phyloP scores from a whole-genome alignment of 2,888 invertebrate species.

The Luperina nickerlii region DNA sequence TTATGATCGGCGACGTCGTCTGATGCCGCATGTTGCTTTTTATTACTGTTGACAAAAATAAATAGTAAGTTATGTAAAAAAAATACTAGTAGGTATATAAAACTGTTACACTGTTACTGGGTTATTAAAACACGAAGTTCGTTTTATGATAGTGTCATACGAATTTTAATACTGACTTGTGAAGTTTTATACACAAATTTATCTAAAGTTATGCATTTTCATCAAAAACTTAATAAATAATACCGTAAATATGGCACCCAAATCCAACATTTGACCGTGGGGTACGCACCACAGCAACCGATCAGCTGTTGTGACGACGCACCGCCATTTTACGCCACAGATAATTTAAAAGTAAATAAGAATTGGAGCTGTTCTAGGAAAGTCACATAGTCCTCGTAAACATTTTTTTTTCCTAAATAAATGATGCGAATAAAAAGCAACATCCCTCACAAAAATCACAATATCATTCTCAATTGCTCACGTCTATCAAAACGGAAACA shows the following conservation, averaged over 20 bases:
- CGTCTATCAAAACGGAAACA: constrained; percentile 14
- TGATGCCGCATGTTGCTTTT: constrained; percentile 85
- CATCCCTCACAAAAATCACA: neutral
- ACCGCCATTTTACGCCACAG: neutral
- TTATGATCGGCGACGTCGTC: constrained; percentile 81
- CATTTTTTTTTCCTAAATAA: neutral
- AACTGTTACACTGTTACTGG: no score
- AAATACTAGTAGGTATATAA: neutral
- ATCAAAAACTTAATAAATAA: neutral
- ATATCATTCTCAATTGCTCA: neutral
- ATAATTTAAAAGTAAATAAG: neutral
- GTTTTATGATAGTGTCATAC: neutral
- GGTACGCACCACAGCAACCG: neutral
- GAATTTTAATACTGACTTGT: neutral
- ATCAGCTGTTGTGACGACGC: neutral
- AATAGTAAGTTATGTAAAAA: neutral
- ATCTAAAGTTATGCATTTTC: neutral
- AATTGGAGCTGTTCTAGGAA: neutral
- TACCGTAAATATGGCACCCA: neutral
- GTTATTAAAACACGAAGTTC: neutral
- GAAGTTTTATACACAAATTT: no score
- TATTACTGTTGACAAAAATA: constrained; percentile 79
- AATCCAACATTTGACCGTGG: neutral
- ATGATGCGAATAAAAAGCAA: neutral
- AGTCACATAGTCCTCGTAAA: neutral